Conservation (phyloP, 1,140 invertebrate species). For the Artemia franciscana region DNA sequence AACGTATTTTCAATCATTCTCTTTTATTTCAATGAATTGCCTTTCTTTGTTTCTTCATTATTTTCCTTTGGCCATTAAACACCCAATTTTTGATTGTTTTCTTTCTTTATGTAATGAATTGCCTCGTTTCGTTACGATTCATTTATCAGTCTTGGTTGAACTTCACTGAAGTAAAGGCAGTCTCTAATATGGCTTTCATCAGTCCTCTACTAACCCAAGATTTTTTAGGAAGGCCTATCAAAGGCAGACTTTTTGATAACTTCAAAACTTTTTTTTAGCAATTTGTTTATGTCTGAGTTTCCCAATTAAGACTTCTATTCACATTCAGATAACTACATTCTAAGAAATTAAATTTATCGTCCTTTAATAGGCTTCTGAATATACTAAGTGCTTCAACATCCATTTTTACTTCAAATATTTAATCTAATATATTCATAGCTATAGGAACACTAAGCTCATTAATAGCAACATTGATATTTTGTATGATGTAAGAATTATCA, state of each 20-base stretch:
- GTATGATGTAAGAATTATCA: background rate
- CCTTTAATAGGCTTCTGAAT: background rate
- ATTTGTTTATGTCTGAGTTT: background rate
- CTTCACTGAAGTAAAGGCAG: no score
- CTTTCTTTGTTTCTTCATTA: no score
- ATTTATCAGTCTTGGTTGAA: no score
- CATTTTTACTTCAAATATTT: background rate
- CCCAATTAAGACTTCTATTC: background rate
- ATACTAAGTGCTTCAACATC: background rate
- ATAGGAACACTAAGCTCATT: background rate
- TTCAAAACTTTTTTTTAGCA: background rate
- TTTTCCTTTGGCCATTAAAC: no score
- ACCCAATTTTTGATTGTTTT: no score
- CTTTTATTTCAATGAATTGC: no score
- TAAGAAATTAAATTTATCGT: background rate
- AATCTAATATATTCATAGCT: background rate
- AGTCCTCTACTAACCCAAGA: background rate
- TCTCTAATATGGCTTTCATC: background rate
- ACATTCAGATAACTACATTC: background rate
- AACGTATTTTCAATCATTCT: no score
- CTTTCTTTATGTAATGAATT: no score
- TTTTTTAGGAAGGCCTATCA: background rate
- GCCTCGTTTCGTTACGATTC: no score
- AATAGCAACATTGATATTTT: background rate
- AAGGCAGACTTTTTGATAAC: background rate